A percentile compares a stretch with the other conserved stretches of the same genome.
phyloP scores from a whole-genome alignment of 2,113 vertebrate species.

The Cepphus grylle region DNA sequence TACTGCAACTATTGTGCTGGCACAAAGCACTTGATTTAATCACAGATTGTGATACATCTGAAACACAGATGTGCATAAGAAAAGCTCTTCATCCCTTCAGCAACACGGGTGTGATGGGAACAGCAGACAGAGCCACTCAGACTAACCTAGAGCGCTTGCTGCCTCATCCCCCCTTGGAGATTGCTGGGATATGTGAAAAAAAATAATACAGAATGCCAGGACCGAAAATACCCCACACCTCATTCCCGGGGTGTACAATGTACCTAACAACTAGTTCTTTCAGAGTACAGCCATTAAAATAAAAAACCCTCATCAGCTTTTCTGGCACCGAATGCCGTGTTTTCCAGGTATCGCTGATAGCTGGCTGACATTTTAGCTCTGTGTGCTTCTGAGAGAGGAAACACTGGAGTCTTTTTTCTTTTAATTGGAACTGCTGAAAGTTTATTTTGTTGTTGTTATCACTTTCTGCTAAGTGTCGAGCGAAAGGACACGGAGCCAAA shows the following conservation, averaged over 20 bases:
- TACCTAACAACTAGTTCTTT: constrained; percentile 36
- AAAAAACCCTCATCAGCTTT: background rate
- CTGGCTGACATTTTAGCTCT: background rate
- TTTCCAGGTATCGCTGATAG: constrained; percentile 33
- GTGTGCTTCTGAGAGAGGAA: background rate
- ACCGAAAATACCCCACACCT: background rate
- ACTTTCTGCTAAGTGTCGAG: background rate
- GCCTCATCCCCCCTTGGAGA: background rate
- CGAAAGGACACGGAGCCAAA: background rate
- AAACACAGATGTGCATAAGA: background rate
- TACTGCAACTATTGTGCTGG: background rate
- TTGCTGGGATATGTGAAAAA: background rate
- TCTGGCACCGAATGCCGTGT: background rate
- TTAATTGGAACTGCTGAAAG: background rate
- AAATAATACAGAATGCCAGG: background rate
- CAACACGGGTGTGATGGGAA: background rate
- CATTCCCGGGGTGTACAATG: constrained; percentile 25
- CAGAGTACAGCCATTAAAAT: background rate
- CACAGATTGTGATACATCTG: no score
- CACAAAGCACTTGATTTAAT: background rate
- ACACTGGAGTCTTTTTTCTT: constrained; percentile 30
- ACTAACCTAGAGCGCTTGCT: background rate
- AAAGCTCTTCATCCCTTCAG: background rate
- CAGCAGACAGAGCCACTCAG: background rate
- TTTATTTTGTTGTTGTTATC: constrained; percentile 40